phyloP scores from a whole-genome alignment of 2,888 invertebrate species.

The Archips crataeganus region DNA sequence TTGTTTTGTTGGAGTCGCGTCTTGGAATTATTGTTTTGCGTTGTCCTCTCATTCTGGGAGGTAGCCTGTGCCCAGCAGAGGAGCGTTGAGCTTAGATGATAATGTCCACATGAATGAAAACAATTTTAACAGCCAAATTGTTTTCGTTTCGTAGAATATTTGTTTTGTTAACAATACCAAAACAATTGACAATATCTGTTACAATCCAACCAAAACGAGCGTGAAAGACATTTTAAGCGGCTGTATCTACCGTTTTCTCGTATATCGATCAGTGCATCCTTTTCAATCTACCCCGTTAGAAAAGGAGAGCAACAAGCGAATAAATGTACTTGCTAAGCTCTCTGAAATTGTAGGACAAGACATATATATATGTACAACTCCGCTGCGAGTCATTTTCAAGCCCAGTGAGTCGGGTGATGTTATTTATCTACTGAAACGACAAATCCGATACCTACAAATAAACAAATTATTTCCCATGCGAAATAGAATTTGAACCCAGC shows the following conservation, averaged over 20 bases:
- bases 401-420: slow-evolving; percentile 70
- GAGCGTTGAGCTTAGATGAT: too few relatives aligned
- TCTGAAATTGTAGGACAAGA: slow-evolving; percentile 10
- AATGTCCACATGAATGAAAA: too few relatives aligned
- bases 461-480: slow-evolving; percentile 59
- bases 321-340: background rate
- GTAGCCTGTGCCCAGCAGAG: too few relatives aligned
- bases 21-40: too few relatives aligned
- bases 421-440: slow-evolving; percentile 78
- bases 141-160: background rate
- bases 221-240: background rate
- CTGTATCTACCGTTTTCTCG: background rate
- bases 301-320: background rate
- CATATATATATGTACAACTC: slow-evolving; percentile 19
- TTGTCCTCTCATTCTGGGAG: too few relatives aligned
- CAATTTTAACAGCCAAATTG: background rate
- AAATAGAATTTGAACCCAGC: slow-evolving; percentile 25
- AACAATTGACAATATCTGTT: slow-evolving; percentile 1
- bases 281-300: background rate
- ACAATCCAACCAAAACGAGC: background rate
- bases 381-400: slow-evolving; percentile 67
- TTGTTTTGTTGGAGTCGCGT: too few relatives aligned
- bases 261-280: background rate
- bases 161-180: background rate
- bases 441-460: slow-evolving; percentile 59